Conservation (phyloP, 1,140 invertebrate species). For the Drosophila miranda region DNA sequence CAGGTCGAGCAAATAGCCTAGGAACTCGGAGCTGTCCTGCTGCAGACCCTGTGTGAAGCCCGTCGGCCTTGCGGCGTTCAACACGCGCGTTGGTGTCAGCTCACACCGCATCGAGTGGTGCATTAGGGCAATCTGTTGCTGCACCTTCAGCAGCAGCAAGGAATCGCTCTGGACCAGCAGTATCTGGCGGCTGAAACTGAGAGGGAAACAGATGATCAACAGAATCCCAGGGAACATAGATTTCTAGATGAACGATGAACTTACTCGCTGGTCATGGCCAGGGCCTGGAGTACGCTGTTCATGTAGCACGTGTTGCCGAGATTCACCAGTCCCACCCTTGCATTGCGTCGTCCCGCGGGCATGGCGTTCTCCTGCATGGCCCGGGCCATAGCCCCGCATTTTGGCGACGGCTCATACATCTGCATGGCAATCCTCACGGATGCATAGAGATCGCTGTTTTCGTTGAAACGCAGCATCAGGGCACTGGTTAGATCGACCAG, state of each 20-base stretch:
- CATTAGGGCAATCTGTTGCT: conserved; percentile 89
- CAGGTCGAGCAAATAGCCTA: conserved; percentile 89
- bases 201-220: not conserved
- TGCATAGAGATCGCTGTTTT: conserved; percentile 81
- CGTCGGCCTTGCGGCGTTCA: conserved; percentile 87
- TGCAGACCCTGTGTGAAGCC: conserved; percentile 90
- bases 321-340: conserved; percentile 90
- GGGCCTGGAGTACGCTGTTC: conserved; percentile 92
- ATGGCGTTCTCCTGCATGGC: conserved; percentile 56
- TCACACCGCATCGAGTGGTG: conserved; percentile 86
- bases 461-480: conserved; percentile 83
- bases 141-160: conserved; percentile 86
- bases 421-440: conserved; percentile 58
- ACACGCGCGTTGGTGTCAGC: conserved; percentile 88
- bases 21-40: conserved; percentile 94
- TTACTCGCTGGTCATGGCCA: conserved; percentile 91
- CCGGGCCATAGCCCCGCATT: conserved; percentile 47
- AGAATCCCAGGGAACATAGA: not conserved
- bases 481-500: conserved; percentile 83
- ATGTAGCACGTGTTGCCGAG: conserved; percentile 94
- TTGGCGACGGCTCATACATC: conserved; percentile 55
- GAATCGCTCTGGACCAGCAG: conserved; percentile 83
- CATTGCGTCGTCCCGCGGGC: conserved; percentile 54
- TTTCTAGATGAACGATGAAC: conserved; percentile 82
- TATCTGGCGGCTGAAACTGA: conserved; percentile 84